Base-by-base conservation (phyloP, 2,797 vertebrate species). In the Xerus rutilus region DNA sequence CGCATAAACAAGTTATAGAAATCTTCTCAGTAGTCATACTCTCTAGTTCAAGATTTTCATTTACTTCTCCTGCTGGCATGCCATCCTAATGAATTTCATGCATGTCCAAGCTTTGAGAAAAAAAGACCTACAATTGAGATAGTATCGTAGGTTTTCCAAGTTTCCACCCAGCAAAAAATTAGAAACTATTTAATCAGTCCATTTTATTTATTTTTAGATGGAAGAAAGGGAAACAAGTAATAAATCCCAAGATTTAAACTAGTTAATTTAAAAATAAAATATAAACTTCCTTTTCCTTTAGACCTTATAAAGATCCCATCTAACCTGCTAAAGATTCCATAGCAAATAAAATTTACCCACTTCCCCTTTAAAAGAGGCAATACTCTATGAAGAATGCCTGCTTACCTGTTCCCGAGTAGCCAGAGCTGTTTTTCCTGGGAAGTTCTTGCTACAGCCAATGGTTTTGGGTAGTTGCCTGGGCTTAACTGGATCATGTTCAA, bases 371-470 rank as follows among this genome's bases (percentile, higher is more conserved):
- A 84, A 85, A 94, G 30, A 93, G 67, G 25, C 65, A 82, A 9
- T 86, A 47, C 65, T 93, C 87, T 89, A 13, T 67, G 21, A 35
- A 77, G 79, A 79, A 87, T 67, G 20, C 47, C 91, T 74, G 88
- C 96, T 59, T 97, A 99, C 99, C 99, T 99, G 99, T 11, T 99
- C 99, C 96, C 98, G 99, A 0, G 99, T 99, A 94, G 98, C 98
- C 97, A 99, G 98, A 1, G 99, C 99, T 1, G 98, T 98, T 95
- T 98, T 99, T 85, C 99, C 99, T 9, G 98, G 98, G 94, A 99
- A 99, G 97, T 99, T 99, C 98, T 99, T 99, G 98, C 99, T 99
- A 98, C 99, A 99, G 96, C 99, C 99, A 70, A 99, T 99, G 49
- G 99, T 99, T 98, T 99, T 99, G 1, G 99, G 99, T 93, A 99